phyloP scores from a whole-genome alignment of 2,888 invertebrate genomes.

The Hemicrepidius hirtus region DNA sequence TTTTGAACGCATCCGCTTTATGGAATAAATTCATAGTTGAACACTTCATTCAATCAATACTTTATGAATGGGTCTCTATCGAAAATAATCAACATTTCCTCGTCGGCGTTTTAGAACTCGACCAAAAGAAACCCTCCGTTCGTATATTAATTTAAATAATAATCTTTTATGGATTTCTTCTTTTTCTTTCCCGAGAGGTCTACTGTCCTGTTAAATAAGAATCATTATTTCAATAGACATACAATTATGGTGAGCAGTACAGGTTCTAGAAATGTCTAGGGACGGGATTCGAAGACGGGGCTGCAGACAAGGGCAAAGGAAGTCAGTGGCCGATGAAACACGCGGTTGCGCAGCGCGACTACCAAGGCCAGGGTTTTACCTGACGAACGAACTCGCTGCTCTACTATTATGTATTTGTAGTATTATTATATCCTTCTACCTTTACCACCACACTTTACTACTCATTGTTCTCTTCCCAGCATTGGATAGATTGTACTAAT shows the following conservation, averaged over 20 bases:
- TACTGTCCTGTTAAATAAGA: conserved; percentile 3
- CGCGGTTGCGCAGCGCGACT: conserved; percentile 55
- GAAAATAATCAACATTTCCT: not conserved
- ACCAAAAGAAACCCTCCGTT: too few species aligned
- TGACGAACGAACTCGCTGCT: conserved; percentile 25
- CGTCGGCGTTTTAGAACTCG: not conserved
- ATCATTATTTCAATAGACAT: conserved; percentile 32
- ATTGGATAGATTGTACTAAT: not conserved
- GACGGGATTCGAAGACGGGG: conserved; percentile 38
- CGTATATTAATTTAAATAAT: too few species aligned
- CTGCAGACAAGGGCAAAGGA: conserved; percentile 55
- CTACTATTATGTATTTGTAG: conserved; percentile 24
- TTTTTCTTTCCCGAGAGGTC: too few species aligned
- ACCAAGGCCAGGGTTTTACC: conserved; percentile 55
- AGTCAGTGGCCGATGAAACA: conserved; percentile 58
- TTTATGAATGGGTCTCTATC: too few species aligned
- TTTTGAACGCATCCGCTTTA: too few species aligned
- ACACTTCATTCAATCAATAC: too few species aligned
- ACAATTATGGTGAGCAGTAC: conserved; percentile 27
- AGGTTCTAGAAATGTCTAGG: conserved; percentile 37
- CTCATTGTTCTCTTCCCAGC: not conserved
- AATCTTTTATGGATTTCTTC: too few species aligned
- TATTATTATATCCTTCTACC: not conserved
- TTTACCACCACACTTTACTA: not conserved
- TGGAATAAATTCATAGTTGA: too few species aligned